A percentile compares a stretch with the other conserved stretches of the same genome.
These are phyloP conservation scores for Ahaetulla prasina DNA, from an alignment of 2,113 vertebrate species.

Conservation along the genomic window DNA sequence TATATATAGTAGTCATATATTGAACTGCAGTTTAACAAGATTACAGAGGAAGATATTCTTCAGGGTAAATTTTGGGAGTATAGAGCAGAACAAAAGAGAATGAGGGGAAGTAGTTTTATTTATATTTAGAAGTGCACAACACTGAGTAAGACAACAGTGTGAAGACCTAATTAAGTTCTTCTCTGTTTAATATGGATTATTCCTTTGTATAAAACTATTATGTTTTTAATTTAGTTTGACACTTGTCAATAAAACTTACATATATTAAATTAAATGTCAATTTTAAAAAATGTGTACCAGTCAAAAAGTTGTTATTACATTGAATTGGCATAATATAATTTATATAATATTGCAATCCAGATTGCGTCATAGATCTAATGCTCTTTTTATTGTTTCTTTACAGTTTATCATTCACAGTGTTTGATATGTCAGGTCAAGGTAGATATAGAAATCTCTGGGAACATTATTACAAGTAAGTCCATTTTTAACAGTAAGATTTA, in stretches of 20 bases:
- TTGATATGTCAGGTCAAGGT: conserved; percentile 99
- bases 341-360: not conserved
- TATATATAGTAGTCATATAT: not conserved
- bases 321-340: not conserved
- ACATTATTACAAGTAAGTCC: conserved; percentile 96
- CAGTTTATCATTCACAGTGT: conserved; percentile 97
- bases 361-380: not conserved
- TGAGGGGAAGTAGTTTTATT: not conserved
- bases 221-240: not conserved
- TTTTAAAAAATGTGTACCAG: not conserved
- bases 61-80: not conserved
- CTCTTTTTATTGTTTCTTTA: conserved; percentile 28
- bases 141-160: not conserved
- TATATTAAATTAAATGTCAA: not conserved
- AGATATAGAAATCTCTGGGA: conserved; percentile 98
- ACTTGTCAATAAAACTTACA: not conserved
- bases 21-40: not conserved
- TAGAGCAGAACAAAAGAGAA: not conserved
- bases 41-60: not conserved
- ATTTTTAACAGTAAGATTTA: conserved; percentile 22
- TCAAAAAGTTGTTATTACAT: not conserved
- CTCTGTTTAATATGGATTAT: not conserved
- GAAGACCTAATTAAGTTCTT: not conserved
- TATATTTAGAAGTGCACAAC: not conserved
- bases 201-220: not conserved